phyloP scores from a whole-genome alignment of 2,888 invertebrate species.

The Eudasyphora cyanicolor region DNA sequence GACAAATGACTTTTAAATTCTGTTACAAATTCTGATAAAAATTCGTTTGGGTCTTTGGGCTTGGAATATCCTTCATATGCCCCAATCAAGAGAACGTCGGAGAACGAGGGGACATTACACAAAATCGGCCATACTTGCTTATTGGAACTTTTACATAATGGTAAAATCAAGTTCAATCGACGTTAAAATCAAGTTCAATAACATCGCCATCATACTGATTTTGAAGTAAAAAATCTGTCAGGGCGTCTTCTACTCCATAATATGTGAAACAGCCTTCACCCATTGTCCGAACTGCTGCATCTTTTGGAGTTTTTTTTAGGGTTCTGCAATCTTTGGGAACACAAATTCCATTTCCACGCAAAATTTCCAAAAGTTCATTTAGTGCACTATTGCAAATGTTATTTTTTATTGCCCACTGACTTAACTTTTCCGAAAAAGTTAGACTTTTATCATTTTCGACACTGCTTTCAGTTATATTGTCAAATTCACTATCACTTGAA shows the following conservation, averaged over 20 bases:
- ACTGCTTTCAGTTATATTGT: no score
- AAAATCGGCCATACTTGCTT: constrained; percentile 48
- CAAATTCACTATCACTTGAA: no score
- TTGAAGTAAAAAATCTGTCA: constrained; percentile 52
- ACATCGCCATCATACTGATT: constrained; percentile 32
- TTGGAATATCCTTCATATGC: no score
- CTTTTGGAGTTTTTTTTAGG: constrained; percentile 28
- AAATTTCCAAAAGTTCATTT: constrained; percentile 38
- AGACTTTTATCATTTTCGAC: no score
- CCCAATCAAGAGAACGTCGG: constrained; percentile 31
- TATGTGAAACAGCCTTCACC: constrained; percentile 38
- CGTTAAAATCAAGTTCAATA: constrained; percentile 50
- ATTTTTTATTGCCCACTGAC: no score
- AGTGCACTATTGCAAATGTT: no score
- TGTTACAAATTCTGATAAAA: constrained; percentile 38
- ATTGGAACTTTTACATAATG: constrained; percentile 55
- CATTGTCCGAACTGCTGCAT: constrained; percentile 18
- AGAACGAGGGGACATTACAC: constrained; percentile 33
- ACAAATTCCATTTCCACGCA: constrained; percentile 39
- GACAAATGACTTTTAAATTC: constrained; percentile 10
- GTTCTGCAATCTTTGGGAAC: constrained; percentile 25
- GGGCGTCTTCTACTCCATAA: constrained; percentile 49
- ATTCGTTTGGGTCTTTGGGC: constrained; percentile 37
- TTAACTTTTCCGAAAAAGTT: no score
- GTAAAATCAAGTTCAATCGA: constrained; percentile 64